Conservation (phyloP, 2,797 vertebrate genomes). For the Perodicticus potto region DNA sequence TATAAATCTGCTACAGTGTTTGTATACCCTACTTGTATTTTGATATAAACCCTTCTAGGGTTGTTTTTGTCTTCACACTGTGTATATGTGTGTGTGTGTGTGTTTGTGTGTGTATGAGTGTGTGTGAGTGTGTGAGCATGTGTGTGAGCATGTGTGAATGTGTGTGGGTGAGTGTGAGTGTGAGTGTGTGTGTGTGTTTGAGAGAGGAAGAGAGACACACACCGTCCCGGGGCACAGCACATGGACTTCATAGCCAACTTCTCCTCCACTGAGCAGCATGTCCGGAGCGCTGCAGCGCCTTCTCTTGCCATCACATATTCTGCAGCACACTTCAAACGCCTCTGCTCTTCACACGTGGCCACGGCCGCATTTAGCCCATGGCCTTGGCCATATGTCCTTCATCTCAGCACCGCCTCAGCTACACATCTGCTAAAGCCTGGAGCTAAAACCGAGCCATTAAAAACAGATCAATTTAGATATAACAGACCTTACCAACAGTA, state of each 20-base stretch:
- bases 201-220: background rate
- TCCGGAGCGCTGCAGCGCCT: background rate
- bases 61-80: background rate
- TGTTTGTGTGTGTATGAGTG: too few relatives aligned
- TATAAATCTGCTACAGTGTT: background rate
- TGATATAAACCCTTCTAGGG: background rate
- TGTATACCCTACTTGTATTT: background rate
- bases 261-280: background rate
- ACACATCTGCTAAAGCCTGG: background rate
- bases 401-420: background rate
- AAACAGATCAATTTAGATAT: conserved; percentile 1
- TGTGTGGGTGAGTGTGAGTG: too few relatives aligned
- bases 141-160: background rate
- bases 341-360: background rate
- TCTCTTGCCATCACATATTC: background rate
- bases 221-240: background rate
- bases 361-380: background rate
- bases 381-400: background rate
- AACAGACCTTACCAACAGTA: background rate
- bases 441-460: background rate
- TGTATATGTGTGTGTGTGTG: background rate
- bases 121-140: too few relatives aligned
- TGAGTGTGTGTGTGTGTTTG: too few relatives aligned
- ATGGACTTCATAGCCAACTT: background rate
- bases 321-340: background rate